Evolutionary conservation across 2,888 invertebrate genomes (phyloP).

Genomic region (Nemapogon koenigi): DNA sequence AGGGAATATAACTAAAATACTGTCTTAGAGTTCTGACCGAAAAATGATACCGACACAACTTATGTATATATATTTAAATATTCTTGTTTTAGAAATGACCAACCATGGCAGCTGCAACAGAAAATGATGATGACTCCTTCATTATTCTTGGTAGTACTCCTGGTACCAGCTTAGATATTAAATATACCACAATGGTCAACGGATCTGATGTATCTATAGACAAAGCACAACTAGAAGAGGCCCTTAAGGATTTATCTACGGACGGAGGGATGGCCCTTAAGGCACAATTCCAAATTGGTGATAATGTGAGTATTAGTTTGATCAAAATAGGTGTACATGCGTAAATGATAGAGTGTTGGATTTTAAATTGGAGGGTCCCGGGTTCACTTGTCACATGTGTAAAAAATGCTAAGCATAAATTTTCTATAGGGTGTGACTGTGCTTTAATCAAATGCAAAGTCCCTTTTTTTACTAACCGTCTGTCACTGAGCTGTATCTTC

Average conservation of each 20-base stretch:
- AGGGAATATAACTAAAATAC: too few species aligned
- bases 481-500: too few species aligned
- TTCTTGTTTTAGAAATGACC: slow-evolving; percentile 26
- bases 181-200: slow-evolving; percentile 27
- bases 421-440: too few species aligned
- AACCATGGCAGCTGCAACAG: slow-evolving; percentile 25
- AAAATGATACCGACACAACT: too few species aligned
- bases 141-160: slow-evolving; percentile 53
- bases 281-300: slow-evolving; percentile 44
- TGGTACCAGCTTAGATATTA: slow-evolving; percentile 39
- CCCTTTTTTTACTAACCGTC: too few species aligned
- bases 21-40: too few species aligned
- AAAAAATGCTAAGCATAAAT: too few species aligned
- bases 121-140: slow-evolving; percentile 50
- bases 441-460: too few species aligned
- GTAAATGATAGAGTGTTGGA: background rate
- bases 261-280: slow-evolving; percentile 48
- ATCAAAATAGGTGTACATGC: background rate
- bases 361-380: too few species aligned
- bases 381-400: too few species aligned
- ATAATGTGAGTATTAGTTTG: slow-evolving; percentile 35
- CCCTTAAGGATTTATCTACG: slow-evolving; percentile 39
- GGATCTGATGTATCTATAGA: slow-evolving; percentile 24
- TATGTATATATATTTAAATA: too few species aligned
- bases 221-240: slow-evolving; percentile 40